Base-by-base conservation (phyloP, 2,888 invertebrate genomes). In the Eristalis arbustorum region DNA sequence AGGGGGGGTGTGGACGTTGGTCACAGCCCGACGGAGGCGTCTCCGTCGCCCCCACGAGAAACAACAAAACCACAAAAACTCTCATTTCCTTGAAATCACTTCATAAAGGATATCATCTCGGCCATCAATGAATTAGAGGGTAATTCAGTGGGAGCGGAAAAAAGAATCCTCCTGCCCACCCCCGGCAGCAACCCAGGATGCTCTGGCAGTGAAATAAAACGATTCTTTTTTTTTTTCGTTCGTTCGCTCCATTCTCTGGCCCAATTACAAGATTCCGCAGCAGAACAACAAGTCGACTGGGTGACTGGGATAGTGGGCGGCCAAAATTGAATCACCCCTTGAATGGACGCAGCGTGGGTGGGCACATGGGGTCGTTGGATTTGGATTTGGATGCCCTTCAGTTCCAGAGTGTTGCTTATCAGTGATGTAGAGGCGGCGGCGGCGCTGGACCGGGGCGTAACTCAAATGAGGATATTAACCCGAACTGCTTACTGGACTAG, bases 71-170 rank as follows among this genome's bases (percentile, higher is more conserved):
- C 79, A 80, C 79, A 73, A 68, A 79, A 68, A 75, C 59, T 64
- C 69, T 56, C 68, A 64, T 81, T 81, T 74, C 81, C 75, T 71
- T 49, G 31, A n/a, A 81, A 81, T 75, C 81, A 81, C 81, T 81
- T 81, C 81, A 75, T 75, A 75, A 81, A 81, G 81, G 81, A 64
- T 75, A 81, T 71, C 75, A 75, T 75, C 75, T 71, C 64, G 66
- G 75, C 75, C 75, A 81, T 81, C 81, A 81, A 81, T 81, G 81
- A 75, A 81, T 81, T 81, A 74, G 81, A 75, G 75, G 81, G 81
- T 81, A 69, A 81, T 81, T 64, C 75, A 66, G 23, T 61, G 18
- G n/a, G 18, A 40, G 40, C 34, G 59, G 37, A 28, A 22, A 34
- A 22, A 42, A 56, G n/a, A 69, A 42, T 49, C n/a, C 37, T 23